Base-by-base conservation (phyloP, 2,888 invertebrate species). In the Drosophila heteroneura region DNA sequence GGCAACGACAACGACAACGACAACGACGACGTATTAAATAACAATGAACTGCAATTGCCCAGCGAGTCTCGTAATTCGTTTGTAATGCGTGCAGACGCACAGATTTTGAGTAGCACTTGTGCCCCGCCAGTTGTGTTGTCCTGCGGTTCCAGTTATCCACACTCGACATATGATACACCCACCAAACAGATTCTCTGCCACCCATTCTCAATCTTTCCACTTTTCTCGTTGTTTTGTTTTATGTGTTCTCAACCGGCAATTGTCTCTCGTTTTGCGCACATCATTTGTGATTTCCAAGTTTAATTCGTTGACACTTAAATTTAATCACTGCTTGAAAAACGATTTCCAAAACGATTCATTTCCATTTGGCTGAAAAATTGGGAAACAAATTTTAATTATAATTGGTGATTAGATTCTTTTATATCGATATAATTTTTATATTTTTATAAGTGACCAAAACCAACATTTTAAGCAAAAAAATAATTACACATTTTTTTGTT, bases 31-130 rank as follows among this genome's bases (percentile, higher is more conserved):
- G 83, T 89, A 91, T 89, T 91, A 89, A 90, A 91, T 90, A 86
- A 91, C 91, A 88, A 90, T 91, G 89, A 90, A 90, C 86, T 91
- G 88, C 89, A 90, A 89, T 91, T 91, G 90, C 85, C 85, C 86
- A 89, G 83, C 79, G 87, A 85, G 80, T 78, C 78, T 81, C 89
- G 87, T 89, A 89, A 87, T 86, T 91, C 85, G 86, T 85, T 70
- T 88, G 90, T 89, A 90, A 89, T 89, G 89, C 87, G 84, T 90
- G 83, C 87, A 82, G 82, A 88, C 90, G 90, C 90, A 88, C 90
- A 88, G 86, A 87, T 89, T 89, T 87, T 87, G 89, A 89, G 89
- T 76, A 81, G 72, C 83, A 74, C 71, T 79, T 69, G 78, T 70
- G 63, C 56, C 37, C 39, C 47, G 16, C 33, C 69, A 62, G 52